A percentile compares a stretch with the other conserved stretches of the same genome.
These are phyloP conservation scores for Cephalopholis sonnerati DNA, from an alignment of 2,113 vertebrate species.

Conservation along the genomic window DNA sequence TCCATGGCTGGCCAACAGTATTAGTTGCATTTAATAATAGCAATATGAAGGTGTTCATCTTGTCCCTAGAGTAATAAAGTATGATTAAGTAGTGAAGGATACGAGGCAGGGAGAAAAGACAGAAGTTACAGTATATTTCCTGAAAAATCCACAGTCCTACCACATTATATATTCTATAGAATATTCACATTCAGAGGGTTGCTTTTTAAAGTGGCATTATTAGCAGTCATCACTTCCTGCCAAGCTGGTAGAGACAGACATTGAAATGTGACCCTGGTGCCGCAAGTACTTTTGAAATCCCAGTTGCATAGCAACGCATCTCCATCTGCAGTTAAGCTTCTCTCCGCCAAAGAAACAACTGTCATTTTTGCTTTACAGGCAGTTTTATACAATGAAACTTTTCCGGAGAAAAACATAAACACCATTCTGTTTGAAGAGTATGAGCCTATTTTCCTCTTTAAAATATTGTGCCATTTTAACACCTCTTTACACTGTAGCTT, in stretches of 20 bases:
- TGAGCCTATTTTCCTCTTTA: not conserved
- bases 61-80: slow-evolving; percentile 8
- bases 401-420: slow-evolving; percentile 31
- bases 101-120: not conserved
- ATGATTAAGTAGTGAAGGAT: slow-evolving; percentile 8
- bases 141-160: not conserved
- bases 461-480: not conserved
- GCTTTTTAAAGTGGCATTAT: slow-evolving; percentile 66
- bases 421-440: slow-evolving; percentile 5
- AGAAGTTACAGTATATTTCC: not conserved
- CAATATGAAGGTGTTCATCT: not conserved
- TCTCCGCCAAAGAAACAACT: slow-evolving; percentile 66
- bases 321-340: slow-evolving; percentile 70
- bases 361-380: slow-evolving; percentile 62
- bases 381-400: slow-evolving; percentile 57
- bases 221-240: slow-evolving; percentile 71
- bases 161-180: slow-evolving; percentile 1
- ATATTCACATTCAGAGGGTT: slow-evolving; percentile 32
- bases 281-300: slow-evolving; percentile 74
- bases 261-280: slow-evolving; percentile 74
- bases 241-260: slow-evolving; percentile 65
- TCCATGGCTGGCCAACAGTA: not conserved
- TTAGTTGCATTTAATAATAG: not conserved
- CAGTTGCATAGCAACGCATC: slow-evolving; percentile 83
- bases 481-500: not conserved